phyloP scores from a whole-genome alignment of 2,888 invertebrate genomes.

The Drosophila austrosaltans region DNA sequence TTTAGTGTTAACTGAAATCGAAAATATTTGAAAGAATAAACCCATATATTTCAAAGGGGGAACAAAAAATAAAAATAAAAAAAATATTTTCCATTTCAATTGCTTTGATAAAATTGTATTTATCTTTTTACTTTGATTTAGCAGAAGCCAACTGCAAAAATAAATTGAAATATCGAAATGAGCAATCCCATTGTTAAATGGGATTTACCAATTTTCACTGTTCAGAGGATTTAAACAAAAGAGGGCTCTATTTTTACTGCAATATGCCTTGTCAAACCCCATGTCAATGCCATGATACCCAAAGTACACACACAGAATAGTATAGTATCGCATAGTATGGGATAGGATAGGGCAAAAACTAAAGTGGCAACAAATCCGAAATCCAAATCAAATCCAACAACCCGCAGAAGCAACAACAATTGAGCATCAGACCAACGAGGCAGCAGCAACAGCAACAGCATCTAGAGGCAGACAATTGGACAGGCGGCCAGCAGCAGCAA shows the following conservation, averaged over 20 bases:
- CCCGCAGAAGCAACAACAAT: conserved; percentile 35
- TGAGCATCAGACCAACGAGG: conserved; percentile 35
- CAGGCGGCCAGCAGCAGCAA: conserved; percentile 15
- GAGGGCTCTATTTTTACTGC: conserved; percentile 12
- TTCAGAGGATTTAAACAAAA: conserved; percentile 24
- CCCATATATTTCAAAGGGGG: background rate
- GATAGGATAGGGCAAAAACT: conserved; percentile 51
- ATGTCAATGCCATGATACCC: conserved; percentile 45
- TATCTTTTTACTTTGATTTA: conserved; percentile 9
- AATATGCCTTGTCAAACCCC: conserved; percentile 46
- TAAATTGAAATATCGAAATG: conserved; percentile 45
- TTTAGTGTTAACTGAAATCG: conserved; percentile 1
- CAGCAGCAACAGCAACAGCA: conserved; percentile 28
- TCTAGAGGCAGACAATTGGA: conserved; percentile 35
- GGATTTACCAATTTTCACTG: conserved; percentile 40
- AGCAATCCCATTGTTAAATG: conserved; percentile 40
- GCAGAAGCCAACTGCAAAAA: conserved; percentile 17
- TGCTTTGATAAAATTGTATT: conserved; percentile 5
- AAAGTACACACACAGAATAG: conserved; percentile 27
- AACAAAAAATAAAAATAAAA: background rate
- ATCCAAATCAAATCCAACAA: conserved; percentile 53
- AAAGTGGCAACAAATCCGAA: conserved; percentile 66
- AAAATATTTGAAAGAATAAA: background rate
- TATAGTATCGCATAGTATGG: conserved; percentile 1
- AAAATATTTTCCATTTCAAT: conserved; percentile 9